Evolutionary conservation across 2,113 vertebrate genomes (phyloP).

Genomic region (Rhombomys opimus): DNA sequence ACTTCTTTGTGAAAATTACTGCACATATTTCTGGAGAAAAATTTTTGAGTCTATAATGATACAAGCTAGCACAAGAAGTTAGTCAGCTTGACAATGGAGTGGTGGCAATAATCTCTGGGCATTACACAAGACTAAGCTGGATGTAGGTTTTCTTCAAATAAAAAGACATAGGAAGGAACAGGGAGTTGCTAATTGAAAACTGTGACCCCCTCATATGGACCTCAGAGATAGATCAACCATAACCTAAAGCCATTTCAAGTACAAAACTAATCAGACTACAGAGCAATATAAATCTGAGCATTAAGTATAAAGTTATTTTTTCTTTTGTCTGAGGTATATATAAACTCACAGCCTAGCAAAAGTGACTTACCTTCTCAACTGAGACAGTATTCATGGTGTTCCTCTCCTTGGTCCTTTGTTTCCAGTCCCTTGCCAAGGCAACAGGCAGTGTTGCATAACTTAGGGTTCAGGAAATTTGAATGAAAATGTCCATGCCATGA

Average conservation of each 20-base stretch:
- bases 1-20: constrained; percentile 55
- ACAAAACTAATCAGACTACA: constrained; percentile 59
- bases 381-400: constrained; percentile 52
- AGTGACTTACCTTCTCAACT: constrained; percentile 49
- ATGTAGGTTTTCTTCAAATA: constrained; percentile 62
- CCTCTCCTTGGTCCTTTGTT: not conserved
- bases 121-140: constrained; percentile 80
- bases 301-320: constrained; percentile 50
- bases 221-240: constrained; percentile 57
- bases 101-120: constrained; percentile 76
- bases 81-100: constrained; percentile 74
- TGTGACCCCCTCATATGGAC: constrained; percentile 37
- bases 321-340: constrained; percentile 55
- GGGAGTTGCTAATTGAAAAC: constrained; percentile 49
- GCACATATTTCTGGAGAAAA: constrained; percentile 49
- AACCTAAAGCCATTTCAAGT: constrained; percentile 67
- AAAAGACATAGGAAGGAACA: constrained; percentile 73
- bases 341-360: constrained; percentile 37
- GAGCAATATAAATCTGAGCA: constrained; percentile 66
- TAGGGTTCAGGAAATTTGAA: constrained; percentile 44
- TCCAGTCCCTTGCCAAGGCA: constrained; percentile 54
- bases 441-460: constrained; percentile 55
- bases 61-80: constrained; percentile 45
- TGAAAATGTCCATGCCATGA: constrained; percentile 53
- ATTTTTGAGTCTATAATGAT: constrained; percentile 61